Percentiles rank a stretch among this genome's conserved stretches.
These are phyloP conservation scores for Anniella stebbinsi DNA, from an alignment of 2,797 vertebrate species.

Conservation along the genomic window DNA sequence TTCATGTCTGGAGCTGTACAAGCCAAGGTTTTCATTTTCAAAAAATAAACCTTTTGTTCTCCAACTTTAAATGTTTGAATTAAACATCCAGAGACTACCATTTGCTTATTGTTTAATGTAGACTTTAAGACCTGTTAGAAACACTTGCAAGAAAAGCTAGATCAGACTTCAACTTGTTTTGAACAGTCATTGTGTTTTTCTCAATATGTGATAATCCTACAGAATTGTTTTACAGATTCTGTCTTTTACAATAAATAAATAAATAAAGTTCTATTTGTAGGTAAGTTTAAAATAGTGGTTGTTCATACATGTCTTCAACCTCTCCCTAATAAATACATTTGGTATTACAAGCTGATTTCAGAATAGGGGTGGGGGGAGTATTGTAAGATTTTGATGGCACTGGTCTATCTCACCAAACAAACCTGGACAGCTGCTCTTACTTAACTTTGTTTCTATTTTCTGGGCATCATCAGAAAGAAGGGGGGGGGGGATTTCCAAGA, in stretches of 20 bases:
- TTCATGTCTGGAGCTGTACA: conserved; percentile 80
- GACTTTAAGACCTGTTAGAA: conserved; percentile 63
- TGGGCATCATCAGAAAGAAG: conserved; percentile 19
- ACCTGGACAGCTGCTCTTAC: conserved; percentile 56
- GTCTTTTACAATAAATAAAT: neutral
- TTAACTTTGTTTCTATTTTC: conserved; percentile 63
- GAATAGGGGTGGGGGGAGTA: neutral
- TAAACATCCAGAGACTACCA: conserved; percentile 69
- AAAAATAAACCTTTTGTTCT: conserved; percentile 88
- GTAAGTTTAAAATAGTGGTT: conserved; percentile 10
- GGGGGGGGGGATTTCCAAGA: conserved; percentile 38
- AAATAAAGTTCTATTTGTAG: neutral
- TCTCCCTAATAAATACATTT: neutral
- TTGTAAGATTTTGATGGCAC: conserved; percentile 36
- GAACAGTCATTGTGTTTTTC: conserved; percentile 25
- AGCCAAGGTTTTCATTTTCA: conserved; percentile 83
- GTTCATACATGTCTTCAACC: neutral
- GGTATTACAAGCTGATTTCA: conserved; percentile 10
- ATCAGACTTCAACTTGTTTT: conserved; percentile 60
- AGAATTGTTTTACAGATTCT: conserved; percentile 7
- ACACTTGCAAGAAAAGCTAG: conserved; percentile 57
- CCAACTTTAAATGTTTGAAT: conserved; percentile 75
- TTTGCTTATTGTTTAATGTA: conserved; percentile 77
- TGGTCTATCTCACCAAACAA: conserved; percentile 39
- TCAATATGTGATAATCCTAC: conserved; percentile 11